Evolutionary conservation across 2,888 invertebrate genomes (phyloP), one percentile per base, ranked within the genome.

Genomic region (Lamproptera curius): DNA sequence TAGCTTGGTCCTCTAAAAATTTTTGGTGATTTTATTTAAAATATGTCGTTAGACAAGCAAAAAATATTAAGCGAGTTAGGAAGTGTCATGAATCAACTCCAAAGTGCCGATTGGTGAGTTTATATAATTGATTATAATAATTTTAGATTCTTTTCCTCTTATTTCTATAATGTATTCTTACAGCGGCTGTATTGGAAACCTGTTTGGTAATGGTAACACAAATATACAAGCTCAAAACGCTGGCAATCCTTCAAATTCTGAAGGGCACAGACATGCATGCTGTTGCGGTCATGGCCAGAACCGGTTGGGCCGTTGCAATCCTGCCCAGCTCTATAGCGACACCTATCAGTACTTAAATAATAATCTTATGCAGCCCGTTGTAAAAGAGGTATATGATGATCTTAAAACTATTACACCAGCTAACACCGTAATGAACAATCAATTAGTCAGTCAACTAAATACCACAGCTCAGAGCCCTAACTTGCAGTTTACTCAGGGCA

Each of bases 141-240:
- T 13, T 20, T 39, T 26, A 11, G 8, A 28, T 28, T 28, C 10
- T 36, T 28, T 17, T 26, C 9, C 2, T 34, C 14, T 10, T 15
- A 0, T 14, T 46, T 8, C 14, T 16, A 1, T 37, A 28, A 20
- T 16, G 42, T 36, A 50, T 54, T 51, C 54, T 78, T 77, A 38
- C 67, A 87, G 87, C 58, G 87, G 87, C 13, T 87, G 86, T 50
- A 81, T 87, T 78, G 81, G 78, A n/a, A 86, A 80, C 46, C 31
- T 87, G 28, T 87, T 86, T 56, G 67, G 74, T 2, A 71, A 69
- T 56, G 67, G 74, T 2, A 71, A 69, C 42, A 49, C 67, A 50
- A 40, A 20, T 16, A 17, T 50, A 16, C 28, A 46, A 2, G 16
- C 36, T 16, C 10, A 61, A 33, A 44, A 58, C 16, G 66, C 57